Conservation (phyloP, 2,797 vertebrate species). For the Tamandua tetradactyla region DNA sequence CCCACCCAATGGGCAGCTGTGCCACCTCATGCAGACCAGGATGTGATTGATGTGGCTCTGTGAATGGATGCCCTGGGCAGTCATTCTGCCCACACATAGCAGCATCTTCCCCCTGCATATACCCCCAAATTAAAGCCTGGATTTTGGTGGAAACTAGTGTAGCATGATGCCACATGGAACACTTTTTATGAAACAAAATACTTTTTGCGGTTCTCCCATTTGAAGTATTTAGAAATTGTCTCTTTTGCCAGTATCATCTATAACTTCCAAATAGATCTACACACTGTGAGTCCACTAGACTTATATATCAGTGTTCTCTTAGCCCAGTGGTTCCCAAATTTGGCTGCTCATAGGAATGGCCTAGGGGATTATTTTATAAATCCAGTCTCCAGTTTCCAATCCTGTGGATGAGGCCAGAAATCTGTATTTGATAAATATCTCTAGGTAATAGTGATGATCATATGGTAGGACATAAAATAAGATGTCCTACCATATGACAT, state of each 20-base stretch:
- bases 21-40: not conserved
- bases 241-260: not conserved
- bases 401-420: not conserved
- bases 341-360: not conserved
- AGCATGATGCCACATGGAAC: not conserved
- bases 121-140: conserved; percentile 19
- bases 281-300: not conserved
- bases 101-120: not conserved
- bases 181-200: conserved; percentile 21
- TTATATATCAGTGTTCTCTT: not conserved
- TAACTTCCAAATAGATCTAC: not conserved
- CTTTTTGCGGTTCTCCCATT: not conserved
- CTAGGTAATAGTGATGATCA: not conserved
- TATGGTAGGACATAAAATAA: too few relatives aligned
- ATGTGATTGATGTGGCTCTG: conserved; percentile 10
- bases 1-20: conserved; percentile 22
- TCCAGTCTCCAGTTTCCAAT: not conserved
- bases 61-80: not conserved
- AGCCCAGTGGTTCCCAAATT: not conserved
- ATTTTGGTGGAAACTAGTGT: not conserved
- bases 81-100: not conserved
- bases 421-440: not conserved
- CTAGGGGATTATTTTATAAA: conserved; percentile 7
- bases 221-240: not conserved
- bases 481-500: too few relatives aligned